Evolutionary conservation across 2,797 vertebrate genomes (phyloP).

Genomic region (Psittacula echo): DNA sequence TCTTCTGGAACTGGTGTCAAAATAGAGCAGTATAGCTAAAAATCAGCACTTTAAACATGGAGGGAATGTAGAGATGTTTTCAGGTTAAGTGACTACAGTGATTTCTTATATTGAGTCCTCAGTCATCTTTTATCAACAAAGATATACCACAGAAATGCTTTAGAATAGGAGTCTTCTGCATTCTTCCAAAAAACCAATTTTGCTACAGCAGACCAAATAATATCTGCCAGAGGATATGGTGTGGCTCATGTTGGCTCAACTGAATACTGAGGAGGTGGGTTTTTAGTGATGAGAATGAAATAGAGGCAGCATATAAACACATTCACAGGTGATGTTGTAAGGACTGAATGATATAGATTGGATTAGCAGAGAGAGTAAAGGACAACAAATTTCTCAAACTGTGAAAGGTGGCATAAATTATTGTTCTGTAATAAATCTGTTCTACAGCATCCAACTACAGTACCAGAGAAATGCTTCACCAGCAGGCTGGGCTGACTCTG

Average conservation of each 20-base stretch:
- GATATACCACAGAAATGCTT: not conserved
- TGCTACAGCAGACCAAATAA: conserved; percentile 42
- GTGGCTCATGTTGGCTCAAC: not conserved
- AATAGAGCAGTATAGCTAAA: not conserved
- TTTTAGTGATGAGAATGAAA: not conserved
- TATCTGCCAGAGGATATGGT: not conserved
- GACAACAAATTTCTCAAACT: not conserved
- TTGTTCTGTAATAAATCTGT: not conserved
- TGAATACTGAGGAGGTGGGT: conserved; percentile 43
- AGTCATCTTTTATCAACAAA: not conserved
- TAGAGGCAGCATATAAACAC: not conserved
- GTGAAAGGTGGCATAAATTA: not conserved
- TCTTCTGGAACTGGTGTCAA: not conserved
- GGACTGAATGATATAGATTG: not conserved
- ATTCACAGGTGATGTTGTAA: not conserved
- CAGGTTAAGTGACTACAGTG: not conserved
- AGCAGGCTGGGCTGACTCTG: not conserved
- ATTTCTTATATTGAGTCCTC: not conserved
- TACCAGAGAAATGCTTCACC: not conserved
- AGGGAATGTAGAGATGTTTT: not conserved
- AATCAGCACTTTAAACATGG: not conserved
- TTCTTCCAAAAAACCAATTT: conserved; percentile 29
- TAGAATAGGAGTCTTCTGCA: conserved; percentile 3
- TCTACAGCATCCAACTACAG: not conserved
- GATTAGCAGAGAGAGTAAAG: not conserved